Percentiles rank a stretch among this genome's conserved stretches.
Evolutionary conservation across 2,888 invertebrate species (phyloP).

Genomic region (Schizotus pectinicornis): DNA sequence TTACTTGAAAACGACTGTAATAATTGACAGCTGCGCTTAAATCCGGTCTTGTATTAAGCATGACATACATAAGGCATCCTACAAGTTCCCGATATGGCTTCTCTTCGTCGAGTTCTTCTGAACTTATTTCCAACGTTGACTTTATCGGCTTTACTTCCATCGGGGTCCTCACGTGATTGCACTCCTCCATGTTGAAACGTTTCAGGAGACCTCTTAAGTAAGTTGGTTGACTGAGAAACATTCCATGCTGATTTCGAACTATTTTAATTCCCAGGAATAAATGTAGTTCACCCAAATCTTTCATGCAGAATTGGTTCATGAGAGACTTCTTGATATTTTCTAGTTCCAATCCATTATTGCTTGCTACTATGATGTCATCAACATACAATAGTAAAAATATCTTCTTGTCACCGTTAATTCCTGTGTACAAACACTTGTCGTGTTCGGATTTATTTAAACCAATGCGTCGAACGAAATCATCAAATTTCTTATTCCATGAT

Average conservation of each 20-base stretch:
- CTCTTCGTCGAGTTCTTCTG: no score
- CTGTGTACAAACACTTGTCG: constrained; percentile 41
- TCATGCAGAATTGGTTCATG: constrained; percentile 38
- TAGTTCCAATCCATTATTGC: constrained; percentile 29
- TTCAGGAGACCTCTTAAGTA: no score
- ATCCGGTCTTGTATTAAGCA: no score
- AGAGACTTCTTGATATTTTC: constrained; percentile 31
- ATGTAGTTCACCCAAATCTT: constrained; percentile 39
- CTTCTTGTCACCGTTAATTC: neutral
- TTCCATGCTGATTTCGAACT: neutral
- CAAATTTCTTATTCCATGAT: constrained; percentile 40
- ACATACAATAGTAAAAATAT: constrained; percentile 41
- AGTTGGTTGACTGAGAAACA: no score
- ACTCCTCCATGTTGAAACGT: no score
- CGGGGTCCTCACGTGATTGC: no score
- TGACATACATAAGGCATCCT: no score
- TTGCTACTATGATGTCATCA: constrained; percentile 41
- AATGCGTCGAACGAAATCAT: constrained; percentile 30
- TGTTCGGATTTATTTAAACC: constrained; percentile 32
- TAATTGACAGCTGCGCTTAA: no score
- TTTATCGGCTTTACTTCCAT: no score
- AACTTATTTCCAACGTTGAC: no score
- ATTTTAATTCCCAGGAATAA: constrained; percentile 1
- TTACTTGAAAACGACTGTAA: no score
- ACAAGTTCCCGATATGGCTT: no score